Evolutionary conservation across 2,113 vertebrate genomes (phyloP).

Genomic region (Trachemys scripta): DNA sequence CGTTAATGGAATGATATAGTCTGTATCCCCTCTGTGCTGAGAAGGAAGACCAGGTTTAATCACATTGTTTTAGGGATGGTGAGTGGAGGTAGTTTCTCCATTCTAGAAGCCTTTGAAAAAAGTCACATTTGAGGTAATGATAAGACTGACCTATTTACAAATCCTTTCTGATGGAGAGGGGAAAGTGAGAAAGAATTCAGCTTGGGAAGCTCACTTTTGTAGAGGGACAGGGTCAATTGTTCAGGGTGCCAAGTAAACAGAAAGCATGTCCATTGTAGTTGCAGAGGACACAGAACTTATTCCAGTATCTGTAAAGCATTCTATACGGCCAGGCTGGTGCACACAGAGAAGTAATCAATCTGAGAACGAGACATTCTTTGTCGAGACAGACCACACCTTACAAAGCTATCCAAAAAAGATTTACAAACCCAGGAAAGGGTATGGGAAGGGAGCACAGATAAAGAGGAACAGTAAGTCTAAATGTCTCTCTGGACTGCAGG

Average conservation of each 20-base stretch:
- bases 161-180: constrained; percentile 14
- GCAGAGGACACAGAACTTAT: neutral
- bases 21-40: constrained; percentile 35
- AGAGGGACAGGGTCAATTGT: neutral
- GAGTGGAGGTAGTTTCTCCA: neutral
- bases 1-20: constrained; percentile 77
- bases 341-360: neutral
- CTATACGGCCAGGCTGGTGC: neutral
- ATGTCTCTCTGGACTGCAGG: neutral
- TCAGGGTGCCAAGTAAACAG: neutral
- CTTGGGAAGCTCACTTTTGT: neutral
- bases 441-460: neutral
- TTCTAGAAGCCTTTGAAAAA: neutral
- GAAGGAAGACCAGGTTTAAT: neutral
- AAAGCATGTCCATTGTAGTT: neutral
- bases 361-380: neutral
- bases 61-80: neutral
- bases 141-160: neutral
- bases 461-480: neutral
- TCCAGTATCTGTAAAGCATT: neutral
- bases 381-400: neutral
- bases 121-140: neutral
- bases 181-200: neutral
- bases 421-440: neutral
- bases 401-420: neutral